Percentiles rank a stretch among this genome's conserved stretches.
phyloP scores from a whole-genome alignment of 2,888 invertebrate species.

The Bruchidius siliquastri region DNA sequence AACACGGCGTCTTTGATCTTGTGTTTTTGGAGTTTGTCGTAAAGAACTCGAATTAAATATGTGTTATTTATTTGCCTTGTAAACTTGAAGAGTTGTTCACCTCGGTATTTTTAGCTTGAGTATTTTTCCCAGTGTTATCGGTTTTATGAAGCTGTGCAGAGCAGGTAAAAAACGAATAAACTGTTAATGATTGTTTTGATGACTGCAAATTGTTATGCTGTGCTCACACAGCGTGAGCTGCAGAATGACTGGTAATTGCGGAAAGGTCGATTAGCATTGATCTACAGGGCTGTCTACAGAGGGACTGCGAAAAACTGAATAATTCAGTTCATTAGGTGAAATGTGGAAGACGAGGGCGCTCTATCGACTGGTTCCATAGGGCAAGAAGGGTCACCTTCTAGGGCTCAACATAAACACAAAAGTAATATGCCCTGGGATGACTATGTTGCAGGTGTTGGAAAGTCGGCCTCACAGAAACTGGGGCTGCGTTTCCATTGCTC shows the following conservation, averaged over 20 bases:
- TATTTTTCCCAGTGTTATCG: neutral
- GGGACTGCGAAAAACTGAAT: too few relatives aligned
- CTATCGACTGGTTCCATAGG: too few relatives aligned
- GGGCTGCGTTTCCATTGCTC: too few relatives aligned
- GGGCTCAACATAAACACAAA: too few relatives aligned
- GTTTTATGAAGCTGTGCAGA: neutral
- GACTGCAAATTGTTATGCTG: neutral
- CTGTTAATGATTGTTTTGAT: neutral
- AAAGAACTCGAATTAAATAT: neutral
- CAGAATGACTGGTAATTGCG: neutral
- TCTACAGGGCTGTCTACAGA: too few relatives aligned
- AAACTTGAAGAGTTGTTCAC: neutral
- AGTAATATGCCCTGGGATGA: too few relatives aligned
- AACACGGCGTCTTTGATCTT: neutral
- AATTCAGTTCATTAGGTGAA: too few relatives aligned
- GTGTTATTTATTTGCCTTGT: neutral
- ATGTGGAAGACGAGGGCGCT: too few relatives aligned
- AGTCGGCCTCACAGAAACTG: too few relatives aligned
- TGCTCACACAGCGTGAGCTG: neutral
- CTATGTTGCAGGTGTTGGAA: too few relatives aligned
- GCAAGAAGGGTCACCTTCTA: too few relatives aligned
- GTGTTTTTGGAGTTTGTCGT: neutral
- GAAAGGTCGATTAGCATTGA: neutral
- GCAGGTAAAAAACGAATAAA: neutral
- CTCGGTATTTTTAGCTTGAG: neutral